phyloP scores from a whole-genome alignment of 2,113 vertebrate genomes.

The Upupa epops region DNA sequence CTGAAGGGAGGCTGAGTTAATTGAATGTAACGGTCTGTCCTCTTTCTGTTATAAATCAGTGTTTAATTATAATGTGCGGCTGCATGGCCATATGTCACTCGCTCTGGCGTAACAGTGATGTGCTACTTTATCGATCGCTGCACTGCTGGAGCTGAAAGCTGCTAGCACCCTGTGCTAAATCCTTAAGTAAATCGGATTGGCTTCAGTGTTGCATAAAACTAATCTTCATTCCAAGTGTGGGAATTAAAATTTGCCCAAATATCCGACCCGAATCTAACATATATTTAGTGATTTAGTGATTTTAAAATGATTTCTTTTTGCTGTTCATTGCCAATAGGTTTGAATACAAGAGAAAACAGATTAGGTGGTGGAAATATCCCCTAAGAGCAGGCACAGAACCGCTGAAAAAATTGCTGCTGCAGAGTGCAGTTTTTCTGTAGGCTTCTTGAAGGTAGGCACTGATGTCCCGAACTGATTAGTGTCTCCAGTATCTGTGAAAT shows the following conservation, averaged over 20 bases:
- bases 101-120: background rate
- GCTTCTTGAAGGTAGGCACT: background rate
- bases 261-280: background rate
- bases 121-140: background rate
- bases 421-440: background rate
- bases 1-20: conserved; percentile 21
- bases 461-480: background rate
- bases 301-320: background rate
- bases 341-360: conserved; percentile 26
- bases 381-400: background rate
- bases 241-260: background rate
- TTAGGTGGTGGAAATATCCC: background rate
- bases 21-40: conserved; percentile 38
- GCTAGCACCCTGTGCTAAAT: background rate
- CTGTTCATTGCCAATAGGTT: background rate
- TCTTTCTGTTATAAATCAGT: conserved; percentile 20
- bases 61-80: conserved; percentile 46
- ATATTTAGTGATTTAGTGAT: background rate
- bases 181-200: background rate
- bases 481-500: background rate
- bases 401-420: background rate
- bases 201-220: background rate
- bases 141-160: background rate
- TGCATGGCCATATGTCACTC: conserved; percentile 21
- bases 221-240: background rate